Conservation (phyloP, 1,140 invertebrate genomes). For the Drosophila ogumai region DNA sequence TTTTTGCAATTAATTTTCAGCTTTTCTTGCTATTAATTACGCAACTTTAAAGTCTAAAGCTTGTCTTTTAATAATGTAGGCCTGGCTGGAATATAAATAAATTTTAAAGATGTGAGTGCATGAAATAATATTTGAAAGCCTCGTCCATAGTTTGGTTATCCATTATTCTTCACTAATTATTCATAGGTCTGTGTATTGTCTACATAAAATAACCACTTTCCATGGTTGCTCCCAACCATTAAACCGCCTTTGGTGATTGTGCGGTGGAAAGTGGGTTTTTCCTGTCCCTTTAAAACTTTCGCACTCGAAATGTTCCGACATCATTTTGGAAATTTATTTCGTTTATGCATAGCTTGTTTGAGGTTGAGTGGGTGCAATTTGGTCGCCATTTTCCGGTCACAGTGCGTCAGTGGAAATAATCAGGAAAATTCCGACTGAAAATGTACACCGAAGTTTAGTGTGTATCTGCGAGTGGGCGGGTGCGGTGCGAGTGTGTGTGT, state of each 20-base stretch:
- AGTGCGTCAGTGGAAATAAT: slow-evolving; percentile 23
- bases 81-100: neutral
- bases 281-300: slow-evolving; percentile 10
- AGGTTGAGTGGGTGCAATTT: slow-evolving; percentile 35
- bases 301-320: slow-evolving; percentile 15
- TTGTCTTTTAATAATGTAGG: neutral
- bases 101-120: neutral
- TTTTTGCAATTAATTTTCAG: neutral
- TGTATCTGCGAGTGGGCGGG: slow-evolving; percentile 26
- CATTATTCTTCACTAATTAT: slow-evolving; percentile 30
- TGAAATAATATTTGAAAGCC: neutral
- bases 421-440: slow-evolving; percentile 25
- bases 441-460: slow-evolving; percentile 31
- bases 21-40: neutral
- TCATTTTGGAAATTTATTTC: slow-evolving; percentile 36
- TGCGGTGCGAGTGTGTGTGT: slow-evolving; percentile 5
- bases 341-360: slow-evolving; percentile 29
- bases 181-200: slow-evolving; percentile 17
- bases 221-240: neutral
- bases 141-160: neutral
- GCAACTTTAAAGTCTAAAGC: neutral
- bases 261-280: neutral
- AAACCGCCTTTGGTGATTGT: neutral
- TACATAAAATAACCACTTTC: slow-evolving; percentile 2
- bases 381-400: slow-evolving; percentile 18